Evolutionary conservation across 1,140 invertebrate species (phyloP).

Genomic region (Euglossa dilemma): DNA sequence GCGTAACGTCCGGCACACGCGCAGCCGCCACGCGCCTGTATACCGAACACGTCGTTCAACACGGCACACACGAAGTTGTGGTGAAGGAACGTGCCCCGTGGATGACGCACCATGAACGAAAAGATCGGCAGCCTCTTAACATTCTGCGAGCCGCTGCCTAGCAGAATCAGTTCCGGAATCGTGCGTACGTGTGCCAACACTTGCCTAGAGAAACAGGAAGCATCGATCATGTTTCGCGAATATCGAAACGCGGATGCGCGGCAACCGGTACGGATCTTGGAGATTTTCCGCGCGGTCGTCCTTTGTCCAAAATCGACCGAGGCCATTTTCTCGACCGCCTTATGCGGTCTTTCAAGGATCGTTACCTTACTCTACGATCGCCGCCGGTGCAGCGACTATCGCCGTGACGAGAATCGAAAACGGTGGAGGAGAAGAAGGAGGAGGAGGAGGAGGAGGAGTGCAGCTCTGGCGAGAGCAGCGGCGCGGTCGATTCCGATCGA

Average conservation of each 20-base stretch:
- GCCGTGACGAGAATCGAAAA: neutral
- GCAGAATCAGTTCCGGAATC: constrained; percentile 90
- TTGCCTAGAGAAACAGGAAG: constrained; percentile 84
- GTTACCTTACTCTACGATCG: neutral
- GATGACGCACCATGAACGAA: constrained; percentile 93
- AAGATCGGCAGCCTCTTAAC: constrained; percentile 90
- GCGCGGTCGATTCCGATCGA: neutral
- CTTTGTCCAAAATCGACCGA: neutral
- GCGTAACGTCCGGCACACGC: constrained; percentile 93
- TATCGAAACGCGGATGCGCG: too few species aligned
- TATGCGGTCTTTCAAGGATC: neutral
- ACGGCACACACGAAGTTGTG: constrained; percentile 95
- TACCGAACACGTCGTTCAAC: constrained; percentile 95
- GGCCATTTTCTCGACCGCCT: neutral
- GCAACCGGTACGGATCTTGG: neutral
- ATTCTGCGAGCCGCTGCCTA: constrained; percentile 87
- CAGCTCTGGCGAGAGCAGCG: too few species aligned
- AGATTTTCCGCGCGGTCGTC: neutral
- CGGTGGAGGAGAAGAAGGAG: neutral
- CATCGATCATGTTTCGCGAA: neutral
- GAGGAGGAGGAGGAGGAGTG: too few species aligned
- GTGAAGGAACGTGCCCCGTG: constrained; percentile 91
- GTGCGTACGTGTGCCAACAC: constrained; percentile 88
- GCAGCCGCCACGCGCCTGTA: constrained; percentile 93
- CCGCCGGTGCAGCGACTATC: neutral